phyloP scores from a whole-genome alignment of 2,888 invertebrate genomes.

The Ypsolopha scabrella region DNA sequence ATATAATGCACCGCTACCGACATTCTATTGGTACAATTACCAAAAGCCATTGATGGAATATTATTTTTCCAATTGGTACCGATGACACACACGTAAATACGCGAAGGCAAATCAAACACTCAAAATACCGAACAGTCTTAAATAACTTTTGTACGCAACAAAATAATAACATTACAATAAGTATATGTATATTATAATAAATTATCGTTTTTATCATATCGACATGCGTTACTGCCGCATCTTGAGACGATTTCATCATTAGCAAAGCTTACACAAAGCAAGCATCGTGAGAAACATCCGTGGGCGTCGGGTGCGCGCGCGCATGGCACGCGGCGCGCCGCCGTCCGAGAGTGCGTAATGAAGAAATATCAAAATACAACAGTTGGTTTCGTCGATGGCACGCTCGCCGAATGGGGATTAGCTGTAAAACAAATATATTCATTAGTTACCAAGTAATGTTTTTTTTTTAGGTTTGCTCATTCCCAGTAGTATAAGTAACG shows the following conservation, averaged over 20 bases:
- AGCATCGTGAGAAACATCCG: constrained; percentile 45
- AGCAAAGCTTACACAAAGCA: constrained; percentile 63
- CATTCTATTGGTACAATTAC: not conserved
- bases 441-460: not conserved
- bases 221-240: not conserved
- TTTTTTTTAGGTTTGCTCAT: too few relatives aligned
- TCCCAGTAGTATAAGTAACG: not conserved
- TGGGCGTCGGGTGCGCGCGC: not conserved
- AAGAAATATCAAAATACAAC: constrained; percentile 1
- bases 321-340: not conserved
- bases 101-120: constrained; percentile 57
- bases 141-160: constrained; percentile 65
- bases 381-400: constrained; percentile 1
- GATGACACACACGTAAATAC: constrained; percentile 23
- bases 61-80: constrained; percentile 12
- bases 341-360: not conserved
- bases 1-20: not conserved
- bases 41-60: not conserved
- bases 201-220: not conserved
- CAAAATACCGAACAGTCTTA: constrained; percentile 61
- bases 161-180: constrained; percentile 42
- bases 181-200: not conserved
- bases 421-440: not conserved
- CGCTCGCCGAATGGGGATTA: not conserved
- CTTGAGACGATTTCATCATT: constrained; percentile 48